A percentile compares a stretch with the other conserved stretches of the same genome.
Conservation (phyloP, 2,113 vertebrate genomes). For the Paramisgurnus dabryanus region DNA sequence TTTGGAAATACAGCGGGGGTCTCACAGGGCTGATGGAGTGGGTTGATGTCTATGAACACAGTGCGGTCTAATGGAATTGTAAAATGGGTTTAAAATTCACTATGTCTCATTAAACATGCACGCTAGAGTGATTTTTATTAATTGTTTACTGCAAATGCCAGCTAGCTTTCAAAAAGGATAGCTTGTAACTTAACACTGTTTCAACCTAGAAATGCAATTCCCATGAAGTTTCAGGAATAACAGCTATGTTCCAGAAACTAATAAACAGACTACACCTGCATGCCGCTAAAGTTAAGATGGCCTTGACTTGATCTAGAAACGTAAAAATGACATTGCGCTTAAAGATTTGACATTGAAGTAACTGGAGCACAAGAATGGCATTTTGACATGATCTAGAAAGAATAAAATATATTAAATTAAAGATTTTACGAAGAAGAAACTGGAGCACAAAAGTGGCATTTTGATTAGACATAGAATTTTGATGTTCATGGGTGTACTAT, state of each 20-base stretch:
- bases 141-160: slow-evolving; percentile 29
- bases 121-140: slow-evolving; percentile 10
- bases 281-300: neutral
- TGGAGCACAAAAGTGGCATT: neutral
- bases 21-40: neutral
- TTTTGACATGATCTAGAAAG: neutral
- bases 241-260: neutral
- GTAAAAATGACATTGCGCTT: neutral
- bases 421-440: too few species aligned
- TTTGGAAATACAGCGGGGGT: slow-evolving; percentile 23
- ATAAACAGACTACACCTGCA: neutral
- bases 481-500: neutral
- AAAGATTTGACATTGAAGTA: too few species aligned
- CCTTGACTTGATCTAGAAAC: neutral
- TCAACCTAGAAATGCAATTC: neutral
- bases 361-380: neutral
- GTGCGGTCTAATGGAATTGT: neutral
- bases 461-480: neutral
- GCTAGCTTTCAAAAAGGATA: neutral
- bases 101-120: slow-evolving; percentile 24
- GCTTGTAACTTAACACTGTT: slow-evolving; percentile 1
- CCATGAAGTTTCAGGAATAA: neutral
- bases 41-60: neutral
- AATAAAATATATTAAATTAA: too few species aligned
- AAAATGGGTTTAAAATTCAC: neutral